A percentile compares a stretch with the other conserved stretches of the same genome.
Conservation (phyloP, 2,888 invertebrate species). For the Xanthia icteritia region DNA sequence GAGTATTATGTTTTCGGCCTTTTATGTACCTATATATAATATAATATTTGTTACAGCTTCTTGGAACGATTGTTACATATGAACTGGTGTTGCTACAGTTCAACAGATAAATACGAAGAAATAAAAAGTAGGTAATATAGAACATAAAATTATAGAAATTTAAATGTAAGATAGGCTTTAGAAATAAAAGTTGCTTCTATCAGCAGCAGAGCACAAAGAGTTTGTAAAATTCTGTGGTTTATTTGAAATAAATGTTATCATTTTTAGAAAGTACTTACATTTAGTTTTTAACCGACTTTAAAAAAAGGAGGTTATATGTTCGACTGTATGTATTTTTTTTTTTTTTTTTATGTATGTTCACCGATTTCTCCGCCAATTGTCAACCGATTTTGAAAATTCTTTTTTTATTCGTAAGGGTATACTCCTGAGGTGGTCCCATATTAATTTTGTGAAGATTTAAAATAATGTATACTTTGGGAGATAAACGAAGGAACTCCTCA, state of each 20-base stretch:
- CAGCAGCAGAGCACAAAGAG: background rate
- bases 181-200: background rate
- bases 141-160: background rate
- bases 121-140: background rate
- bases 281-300: no score
- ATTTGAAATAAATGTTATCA: background rate
- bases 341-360: no score
- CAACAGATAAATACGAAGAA: constrained; percentile 60
- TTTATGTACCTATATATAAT: background rate
- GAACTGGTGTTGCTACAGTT: constrained; percentile 90
- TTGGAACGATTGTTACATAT: constrained; percentile 91
- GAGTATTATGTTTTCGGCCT: background rate
- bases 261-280: background rate
- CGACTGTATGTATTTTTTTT: no score
- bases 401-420: no score
- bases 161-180: background rate
- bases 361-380: no score
- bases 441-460: no score
- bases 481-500: no score
- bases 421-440: no score
- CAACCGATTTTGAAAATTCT: no score
- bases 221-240: background rate
- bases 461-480: no score
- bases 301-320: no score
- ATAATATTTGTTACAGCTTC: constrained; percentile 81